Evolutionary conservation across 2,797 vertebrate genomes (phyloP), one percentile per base, ranked within the genome.

Genomic region (Podarcis siculus): DNA sequence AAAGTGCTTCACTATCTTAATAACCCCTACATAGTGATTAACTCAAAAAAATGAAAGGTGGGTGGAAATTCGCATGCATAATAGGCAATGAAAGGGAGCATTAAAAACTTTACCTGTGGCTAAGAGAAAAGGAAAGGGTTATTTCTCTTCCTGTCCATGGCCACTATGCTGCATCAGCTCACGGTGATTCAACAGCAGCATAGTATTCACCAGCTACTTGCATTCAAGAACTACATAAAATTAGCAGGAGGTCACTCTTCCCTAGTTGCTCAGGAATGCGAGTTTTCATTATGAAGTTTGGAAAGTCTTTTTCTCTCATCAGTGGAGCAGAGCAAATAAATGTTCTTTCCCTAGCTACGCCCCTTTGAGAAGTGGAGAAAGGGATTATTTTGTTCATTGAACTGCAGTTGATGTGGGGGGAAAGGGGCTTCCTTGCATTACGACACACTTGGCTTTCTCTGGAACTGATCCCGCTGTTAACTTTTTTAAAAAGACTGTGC

Each of bases 311-410:
- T 32, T 6, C 49, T 23, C 45, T 79, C 10, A 78, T 32, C 23
- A 27, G 0, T 5, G 35, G 39, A 21, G 21, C 19, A 72, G 21
- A 82, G 8, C 77, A 85, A 86, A 87, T 5, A 55, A 85, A 82
- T 76, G 0, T 61, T 82, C 49, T 27, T 72, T 66, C 72, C 25
- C 55, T 88, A 79, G 8, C 6, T 1, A 80, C 8, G 35, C 32
- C 23, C 35, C 4, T 79, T 77, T 79, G 35, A 39, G 39, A 89
- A 82, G 76, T 82, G 61, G 5, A 37, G 32, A 64, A 76, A 89
- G n/a, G 30, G 3, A 35, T 86, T 89, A 88, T 69, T 15, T 61
- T 66, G 58, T 84, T 86, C 83, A 79, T 3, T 64, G 79, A 87
- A 19, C 66, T 58, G 45, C 27, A 73, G 21, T 6, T 64, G 37